Evolutionary conservation across 1,140 invertebrate genomes (phyloP).

Genomic region (Rhyzopertha dominica): DNA sequence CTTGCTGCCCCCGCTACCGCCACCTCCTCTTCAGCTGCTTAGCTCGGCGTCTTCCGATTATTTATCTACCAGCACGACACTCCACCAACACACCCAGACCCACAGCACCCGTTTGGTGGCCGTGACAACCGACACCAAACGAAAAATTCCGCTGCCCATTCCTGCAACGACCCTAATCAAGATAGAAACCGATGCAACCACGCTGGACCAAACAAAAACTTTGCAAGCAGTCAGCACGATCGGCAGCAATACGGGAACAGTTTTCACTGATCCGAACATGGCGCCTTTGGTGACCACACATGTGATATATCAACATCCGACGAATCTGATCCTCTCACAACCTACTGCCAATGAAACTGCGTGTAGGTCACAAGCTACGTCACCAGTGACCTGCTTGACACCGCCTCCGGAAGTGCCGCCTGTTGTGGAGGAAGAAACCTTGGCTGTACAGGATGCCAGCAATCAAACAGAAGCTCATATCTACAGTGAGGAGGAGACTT

Average conservation of each 20-base stretch:
- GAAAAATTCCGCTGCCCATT: conserved; percentile 57
- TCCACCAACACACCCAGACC: conserved; percentile 56
- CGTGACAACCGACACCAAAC: conserved; percentile 52
- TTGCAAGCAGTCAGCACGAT: conserved; percentile 52
- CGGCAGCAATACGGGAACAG: conserved; percentile 48
- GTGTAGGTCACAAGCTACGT: conserved; percentile 54
- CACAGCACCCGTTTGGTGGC: conserved; percentile 55
- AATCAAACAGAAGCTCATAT: conserved; percentile 70
- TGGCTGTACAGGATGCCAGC: conserved; percentile 67
- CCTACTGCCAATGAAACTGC: conserved; percentile 36
- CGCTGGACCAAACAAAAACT: conserved; percentile 53
- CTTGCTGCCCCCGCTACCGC: conserved; percentile 56
- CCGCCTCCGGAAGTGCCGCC: conserved; percentile 54
- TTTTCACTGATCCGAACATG: conserved; percentile 42
- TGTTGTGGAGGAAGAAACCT: conserved; percentile 39
- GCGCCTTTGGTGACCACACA: conserved; percentile 47
- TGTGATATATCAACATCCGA: conserved; percentile 51
- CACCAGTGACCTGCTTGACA: conserved; percentile 54
- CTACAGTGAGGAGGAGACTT: conserved; percentile 51
- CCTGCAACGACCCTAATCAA: conserved; percentile 59
- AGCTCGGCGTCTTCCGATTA: conserved; percentile 49
- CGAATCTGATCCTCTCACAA: conserved; percentile 43
- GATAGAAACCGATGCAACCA: conserved; percentile 57
- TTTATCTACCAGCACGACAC: conserved; percentile 47
- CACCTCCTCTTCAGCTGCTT: conserved; percentile 56